Evolutionary conservation across 2,888 invertebrate species (phyloP), one percentile per base, ranked within the genome.

Genomic region (Cyrtodaria siliqua): DNA sequence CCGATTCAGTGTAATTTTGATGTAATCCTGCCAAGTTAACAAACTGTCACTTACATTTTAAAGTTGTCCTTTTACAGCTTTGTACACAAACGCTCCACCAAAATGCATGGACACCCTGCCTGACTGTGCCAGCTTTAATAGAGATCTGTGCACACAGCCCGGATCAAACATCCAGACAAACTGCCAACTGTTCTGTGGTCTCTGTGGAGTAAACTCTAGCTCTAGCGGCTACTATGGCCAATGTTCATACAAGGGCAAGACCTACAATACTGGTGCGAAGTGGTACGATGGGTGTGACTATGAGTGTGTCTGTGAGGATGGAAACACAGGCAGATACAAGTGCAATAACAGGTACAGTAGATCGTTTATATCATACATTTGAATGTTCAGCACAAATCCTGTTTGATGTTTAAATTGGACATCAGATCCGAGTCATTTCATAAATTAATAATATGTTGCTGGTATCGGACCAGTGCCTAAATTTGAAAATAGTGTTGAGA

Each of bases 161-260:
- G n/a, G n/a, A n/a, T 85, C n/a, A n/a, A n/a, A 80, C 80, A 84
- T 86, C 16, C 79, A 79, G 29, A 69, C 82, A 9, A 88, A 87
- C 79, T 88, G 88, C 71, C 68, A 73, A 29, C 79, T 80, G 2
- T 88, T 78, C 83, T 88, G 88, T 73, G 87, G 88, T 24, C 80
- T 82, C 52, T 88, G 88, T 62, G 83, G 85, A 47, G 23, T 57
- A 26, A 59, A 63, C 40, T 68, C 71, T 9, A 72, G 69, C 53
- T 29, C 64, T 23, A 44, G 60, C 27, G 75, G 77, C 42, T 77
- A 77, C 52, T 77, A 86, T 64, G 84, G 84, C 4, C 71, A 83
- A 14, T 86, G 86, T 47, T 81, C 76, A 4, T 86, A 83, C 79
- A 87, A 87, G 55, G 83, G 84, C 18, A 79, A 81, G 56, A 47